phyloP scores from a whole-genome alignment of 2,113 vertebrate species.

The Connochaetes taurinus region DNA sequence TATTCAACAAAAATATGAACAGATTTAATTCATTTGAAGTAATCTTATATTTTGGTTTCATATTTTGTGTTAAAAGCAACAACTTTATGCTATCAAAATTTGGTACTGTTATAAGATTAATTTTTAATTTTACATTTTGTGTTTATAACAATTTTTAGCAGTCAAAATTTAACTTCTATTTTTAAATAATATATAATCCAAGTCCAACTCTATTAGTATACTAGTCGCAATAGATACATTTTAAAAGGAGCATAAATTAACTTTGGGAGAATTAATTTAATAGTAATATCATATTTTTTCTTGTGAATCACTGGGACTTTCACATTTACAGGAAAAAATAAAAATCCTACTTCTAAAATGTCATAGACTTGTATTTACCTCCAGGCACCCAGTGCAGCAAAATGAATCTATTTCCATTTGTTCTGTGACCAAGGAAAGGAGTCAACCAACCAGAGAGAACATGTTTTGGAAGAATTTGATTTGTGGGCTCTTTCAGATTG shows the following conservation, averaged over 20 bases:
- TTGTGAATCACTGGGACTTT: conserved; percentile 45
- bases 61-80: not conserved
- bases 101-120: not conserved
- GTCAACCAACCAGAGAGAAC: conserved; percentile 3
- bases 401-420: conserved; percentile 64
- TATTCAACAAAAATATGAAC: not conserved
- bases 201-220: not conserved
- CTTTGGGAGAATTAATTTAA: not conserved
- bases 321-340: not conserved
- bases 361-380: conserved; percentile 42
- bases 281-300: conserved; percentile 27
- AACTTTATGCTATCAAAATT: not conserved
- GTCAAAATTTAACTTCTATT: not conserved
- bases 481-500: conserved; percentile 10
- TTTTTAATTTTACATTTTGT: not conserved
- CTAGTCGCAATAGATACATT: not conserved
- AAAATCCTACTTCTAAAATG: conserved; percentile 27
- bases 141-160: not conserved
- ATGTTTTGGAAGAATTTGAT: conserved; percentile 38
- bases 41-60: not conserved
- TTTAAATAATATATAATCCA: not conserved
- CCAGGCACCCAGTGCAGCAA: conserved; percentile 16
- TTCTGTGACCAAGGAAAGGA: conserved; percentile 56
- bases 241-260: not conserved
- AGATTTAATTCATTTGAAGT: not conserved